Evolutionary conservation across 2,113 vertebrate genomes (phyloP).

Genomic region (Hystrix brachyura): DNA sequence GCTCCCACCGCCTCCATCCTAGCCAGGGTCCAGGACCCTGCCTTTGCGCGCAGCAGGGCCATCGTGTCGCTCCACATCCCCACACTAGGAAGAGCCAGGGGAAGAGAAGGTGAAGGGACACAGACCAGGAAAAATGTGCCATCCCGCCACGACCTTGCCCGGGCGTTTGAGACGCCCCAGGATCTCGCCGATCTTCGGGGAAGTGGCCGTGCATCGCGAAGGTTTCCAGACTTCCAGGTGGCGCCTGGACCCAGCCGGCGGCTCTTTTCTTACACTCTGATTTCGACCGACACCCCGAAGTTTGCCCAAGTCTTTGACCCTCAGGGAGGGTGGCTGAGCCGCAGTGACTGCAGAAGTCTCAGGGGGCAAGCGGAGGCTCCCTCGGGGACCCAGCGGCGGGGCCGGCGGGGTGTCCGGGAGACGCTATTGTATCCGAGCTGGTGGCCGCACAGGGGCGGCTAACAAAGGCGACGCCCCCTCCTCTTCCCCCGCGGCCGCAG

Average conservation of each 20-base stretch:
- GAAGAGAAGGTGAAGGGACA: neutral
- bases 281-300: neutral
- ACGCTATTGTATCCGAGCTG: neutral
- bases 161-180: neutral
- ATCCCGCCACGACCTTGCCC: neutral
- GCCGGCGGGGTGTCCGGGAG: neutral
- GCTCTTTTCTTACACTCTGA: neutral
- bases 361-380: neutral
- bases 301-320: neutral
- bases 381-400: neutral
- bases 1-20: neutral
- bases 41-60: neutral
- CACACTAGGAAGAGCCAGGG: neutral
- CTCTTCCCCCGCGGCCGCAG: neutral
- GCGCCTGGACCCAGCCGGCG: too few species aligned
- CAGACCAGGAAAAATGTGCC: neutral
- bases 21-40: neutral
- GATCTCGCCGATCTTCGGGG: neutral
- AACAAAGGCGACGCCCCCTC: conserved; percentile 53
- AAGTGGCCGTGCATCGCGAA: fast-evolving
- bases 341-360: neutral
- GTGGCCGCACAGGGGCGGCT: neutral
- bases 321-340: neutral
- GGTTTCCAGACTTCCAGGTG: neutral
- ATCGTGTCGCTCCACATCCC: neutral